These are phyloP conservation scores for Hapalemur alaotrensis DNA, from an alignment of 2,797 vertebrate species.

Conservation along the genomic window DNA sequence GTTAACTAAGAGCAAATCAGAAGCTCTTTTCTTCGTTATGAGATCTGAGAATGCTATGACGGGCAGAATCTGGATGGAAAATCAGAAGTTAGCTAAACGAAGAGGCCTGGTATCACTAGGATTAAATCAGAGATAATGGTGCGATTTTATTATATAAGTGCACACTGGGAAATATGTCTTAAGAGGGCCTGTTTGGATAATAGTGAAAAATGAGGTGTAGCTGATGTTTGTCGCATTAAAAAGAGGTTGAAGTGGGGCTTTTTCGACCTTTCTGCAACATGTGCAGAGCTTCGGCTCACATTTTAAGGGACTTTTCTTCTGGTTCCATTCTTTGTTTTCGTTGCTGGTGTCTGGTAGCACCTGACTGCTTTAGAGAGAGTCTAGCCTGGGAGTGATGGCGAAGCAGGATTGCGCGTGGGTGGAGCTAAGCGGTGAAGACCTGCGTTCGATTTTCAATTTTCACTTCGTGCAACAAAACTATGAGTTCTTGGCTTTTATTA, in stretches of 20 bases:
- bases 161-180: constrained; percentile 19
- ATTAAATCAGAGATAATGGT: constrained; percentile 60
- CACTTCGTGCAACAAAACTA: not conserved
- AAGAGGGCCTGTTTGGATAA: not conserved
- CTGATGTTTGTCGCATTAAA: not conserved
- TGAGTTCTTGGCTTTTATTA: not conserved
- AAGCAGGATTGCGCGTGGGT: constrained; percentile 31
- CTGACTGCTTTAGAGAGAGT: constrained; percentile 33
- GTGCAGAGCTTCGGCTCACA: not conserved
- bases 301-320: not conserved
- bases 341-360: constrained; percentile 23
- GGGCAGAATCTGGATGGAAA: constrained; percentile 36
- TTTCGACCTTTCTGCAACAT: not conserved
- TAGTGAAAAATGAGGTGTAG: constrained; percentile 52
- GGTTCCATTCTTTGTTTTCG: constrained; percentile 16
- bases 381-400: not conserved
- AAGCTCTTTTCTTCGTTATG: not conserved
- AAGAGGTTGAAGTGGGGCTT: not conserved
- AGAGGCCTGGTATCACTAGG: not conserved
- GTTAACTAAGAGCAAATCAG: constrained; percentile 27
- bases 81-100: not conserved
- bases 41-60: not conserved
- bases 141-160: not conserved
- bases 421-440: constrained; percentile 28
- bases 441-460: constrained; percentile 35